Conservation (phyloP, 1,140 invertebrate species). For the Wiebesia pumilae region DNA sequence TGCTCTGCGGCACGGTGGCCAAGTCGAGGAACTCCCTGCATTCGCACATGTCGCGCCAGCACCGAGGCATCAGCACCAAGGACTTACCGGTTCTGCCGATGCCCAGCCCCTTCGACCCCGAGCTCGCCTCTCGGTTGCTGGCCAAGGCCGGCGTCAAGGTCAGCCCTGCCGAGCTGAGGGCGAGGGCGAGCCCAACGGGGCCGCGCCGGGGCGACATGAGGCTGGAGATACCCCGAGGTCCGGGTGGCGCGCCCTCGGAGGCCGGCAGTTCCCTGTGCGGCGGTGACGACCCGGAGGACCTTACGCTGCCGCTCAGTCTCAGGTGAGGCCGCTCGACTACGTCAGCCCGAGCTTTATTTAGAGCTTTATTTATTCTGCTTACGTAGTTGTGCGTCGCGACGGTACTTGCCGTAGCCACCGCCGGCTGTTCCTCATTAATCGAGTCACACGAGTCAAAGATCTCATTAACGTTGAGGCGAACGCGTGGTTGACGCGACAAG, state of each 20-base stretch:
- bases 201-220: slow-evolving; percentile 85
- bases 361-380: too few relatives aligned
- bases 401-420: too few relatives aligned
- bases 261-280: slow-evolving; percentile 82
- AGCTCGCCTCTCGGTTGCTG: slow-evolving; percentile 85
- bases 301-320: slow-evolving; percentile 79
- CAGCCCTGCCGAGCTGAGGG: slow-evolving; percentile 86
- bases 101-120: slow-evolving; percentile 92
- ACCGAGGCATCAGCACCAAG: slow-evolving; percentile 93
- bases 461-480: too few relatives aligned
- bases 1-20: slow-evolving; percentile 92
- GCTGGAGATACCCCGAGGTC: slow-evolving; percentile 79
- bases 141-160: slow-evolving; percentile 92
- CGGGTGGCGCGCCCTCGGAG: slow-evolving; percentile 78
- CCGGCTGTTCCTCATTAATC: too few relatives aligned
- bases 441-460: too few relatives aligned
- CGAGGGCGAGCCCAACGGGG: slow-evolving; percentile 88
- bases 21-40: slow-evolving; percentile 93
- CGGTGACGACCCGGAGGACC: slow-evolving; percentile 87
- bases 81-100: slow-evolving; percentile 92
- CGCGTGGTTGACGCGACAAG: too few relatives aligned
- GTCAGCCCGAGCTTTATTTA: too few relatives aligned
- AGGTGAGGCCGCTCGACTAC: slow-evolving; percentile 51
- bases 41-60: slow-evolving; percentile 94
- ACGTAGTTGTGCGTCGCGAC: too few relatives aligned